phyloP scores from a whole-genome alignment of 1,140 invertebrate genomes.

The Vanessa tameamea region DNA sequence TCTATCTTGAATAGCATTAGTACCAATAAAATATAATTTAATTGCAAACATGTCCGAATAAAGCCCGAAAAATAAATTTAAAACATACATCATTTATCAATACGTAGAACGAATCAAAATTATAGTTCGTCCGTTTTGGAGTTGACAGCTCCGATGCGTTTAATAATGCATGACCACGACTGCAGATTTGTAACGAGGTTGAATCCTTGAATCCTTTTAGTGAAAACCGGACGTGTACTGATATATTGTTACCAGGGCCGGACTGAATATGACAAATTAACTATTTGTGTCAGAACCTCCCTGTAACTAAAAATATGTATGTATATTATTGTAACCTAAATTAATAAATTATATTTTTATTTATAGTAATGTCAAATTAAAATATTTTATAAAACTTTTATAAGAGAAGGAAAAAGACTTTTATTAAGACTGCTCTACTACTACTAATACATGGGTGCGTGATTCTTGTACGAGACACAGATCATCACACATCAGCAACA shows the following conservation, averaged over 20 bases:
- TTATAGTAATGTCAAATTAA: neutral
- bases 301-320: no score
- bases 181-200: slow-evolving; percentile 30
- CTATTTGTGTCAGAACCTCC: no score
- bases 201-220: slow-evolving; percentile 23
- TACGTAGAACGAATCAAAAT: slow-evolving; percentile 18
- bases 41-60: neutral
- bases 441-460: no score
- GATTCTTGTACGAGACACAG: no score
- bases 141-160: slow-evolving; percentile 20
- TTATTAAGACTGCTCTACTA: no score
- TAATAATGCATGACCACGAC: slow-evolving; percentile 27
- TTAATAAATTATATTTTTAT: no score
- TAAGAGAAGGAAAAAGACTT: no score
- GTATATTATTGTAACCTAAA: no score
- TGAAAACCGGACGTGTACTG: slow-evolving; percentile 29
- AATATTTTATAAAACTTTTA: no score
- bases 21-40: neutral
- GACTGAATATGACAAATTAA: neutral
- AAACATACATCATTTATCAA: slow-evolving; percentile 11
- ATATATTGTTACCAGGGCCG: neutral
- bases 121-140: slow-evolving; percentile 17
- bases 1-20: neutral
- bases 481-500: no score
- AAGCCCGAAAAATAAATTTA: neutral